A percentile compares a stretch with the other conserved stretches of the same genome.
These are phyloP conservation scores for Rattus norvegicus DNA, from an alignment of 2,113 vertebrate species.

Conservation along the genomic window GRCr8 NC_086020.1:245481001-245481500, in stretches of 20 bases:
- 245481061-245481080: not conserved
- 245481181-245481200: not conserved
- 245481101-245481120: not conserved
- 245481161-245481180: not conserved
- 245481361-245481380: slow-evolving; percentile 11
- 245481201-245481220: not conserved
- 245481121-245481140: not conserved
- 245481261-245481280: not conserved
- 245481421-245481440: not conserved
- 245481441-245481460: slow-evolving; percentile 33
- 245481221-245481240: not conserved
- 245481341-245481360: slow-evolving; percentile 27
- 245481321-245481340: slow-evolving; percentile 14
- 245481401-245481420: not conserved
- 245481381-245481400: slow-evolving; percentile 7
- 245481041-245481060: not conserved
- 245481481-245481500: not conserved
- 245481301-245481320: slow-evolving; percentile 23
- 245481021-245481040: slow-evolving; percentile 41
- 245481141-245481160: not conserved
- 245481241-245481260: slow-evolving; percentile 55
- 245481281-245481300: slow-evolving; percentile 14
- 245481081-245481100: not conserved
- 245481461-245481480: not conserved
- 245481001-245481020: slow-evolving; percentile 20